phyloP scores from a whole-genome alignment of 2,113 vertebrate genomes.

The Sigmodon hispidus region DNA sequence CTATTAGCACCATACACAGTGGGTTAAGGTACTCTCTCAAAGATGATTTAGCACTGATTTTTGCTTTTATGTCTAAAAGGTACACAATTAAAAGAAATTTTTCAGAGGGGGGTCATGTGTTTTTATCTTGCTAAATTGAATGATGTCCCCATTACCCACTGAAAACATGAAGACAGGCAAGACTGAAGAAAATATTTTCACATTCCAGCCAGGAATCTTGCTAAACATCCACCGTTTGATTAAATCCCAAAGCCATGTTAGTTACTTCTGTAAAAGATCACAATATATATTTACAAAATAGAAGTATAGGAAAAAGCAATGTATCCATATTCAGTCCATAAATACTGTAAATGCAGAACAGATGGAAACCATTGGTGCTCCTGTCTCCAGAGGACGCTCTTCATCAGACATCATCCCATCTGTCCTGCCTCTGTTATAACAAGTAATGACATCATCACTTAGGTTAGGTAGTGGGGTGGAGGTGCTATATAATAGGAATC shows the following conservation, averaged over 20 bases:
- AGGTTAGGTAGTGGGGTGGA: neutral
- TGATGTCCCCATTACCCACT: neutral
- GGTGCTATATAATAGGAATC: neutral
- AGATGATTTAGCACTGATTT: constrained; percentile 54
- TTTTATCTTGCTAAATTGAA: constrained; percentile 41
- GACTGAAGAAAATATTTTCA: constrained; percentile 5
- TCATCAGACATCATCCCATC: neutral
- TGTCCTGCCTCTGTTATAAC: neutral
- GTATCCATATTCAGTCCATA: neutral
- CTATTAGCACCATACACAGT: constrained; percentile 74
- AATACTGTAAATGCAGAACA: constrained; percentile 22
- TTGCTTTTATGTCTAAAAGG: constrained; percentile 34
- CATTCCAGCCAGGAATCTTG: constrained; percentile 52
- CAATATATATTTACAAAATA: constrained; percentile 29
- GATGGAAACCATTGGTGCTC: neutral
- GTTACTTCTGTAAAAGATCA: constrained; percentile 52
- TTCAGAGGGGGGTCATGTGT: neutral
- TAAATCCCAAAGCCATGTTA: constrained; percentile 45
- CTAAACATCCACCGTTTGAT: constrained; percentile 38
- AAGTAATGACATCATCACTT: constrained; percentile 2
- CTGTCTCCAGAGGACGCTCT: constrained; percentile 16
- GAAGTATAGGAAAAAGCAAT: constrained; percentile 36
- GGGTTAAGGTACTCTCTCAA: constrained; percentile 58
- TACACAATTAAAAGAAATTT: constrained; percentile 30
- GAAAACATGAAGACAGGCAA: constrained; percentile 4